phyloP scores from a whole-genome alignment of 1,140 invertebrate species.

The Neuroterus valhalla region DNA sequence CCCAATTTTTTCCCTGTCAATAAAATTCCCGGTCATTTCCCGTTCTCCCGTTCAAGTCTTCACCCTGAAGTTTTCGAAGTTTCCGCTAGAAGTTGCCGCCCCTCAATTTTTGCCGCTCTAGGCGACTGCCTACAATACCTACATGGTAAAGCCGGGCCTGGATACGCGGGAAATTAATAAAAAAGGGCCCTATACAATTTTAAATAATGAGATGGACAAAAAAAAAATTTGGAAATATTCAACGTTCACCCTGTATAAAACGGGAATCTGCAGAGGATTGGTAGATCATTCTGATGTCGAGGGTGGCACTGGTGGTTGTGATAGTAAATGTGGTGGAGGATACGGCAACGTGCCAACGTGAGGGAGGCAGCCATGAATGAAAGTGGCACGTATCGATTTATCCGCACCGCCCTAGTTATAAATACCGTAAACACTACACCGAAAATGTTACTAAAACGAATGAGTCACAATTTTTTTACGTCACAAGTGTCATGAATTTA shows the following conservation, averaged over 20 bases:
- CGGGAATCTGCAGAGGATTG: slow-evolving; percentile 28
- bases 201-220: neutral
- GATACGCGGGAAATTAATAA: too few species aligned
- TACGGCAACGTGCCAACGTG: slow-evolving; percentile 61
- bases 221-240: slow-evolving; percentile 9
- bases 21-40: too few species aligned
- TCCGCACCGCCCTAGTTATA: slow-evolving; percentile 67
- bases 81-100: too few species aligned
- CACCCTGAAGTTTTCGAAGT: too few species aligned
- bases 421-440: slow-evolving; percentile 50
- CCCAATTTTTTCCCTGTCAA: too few species aligned
- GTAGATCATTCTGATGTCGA: slow-evolving; percentile 50
- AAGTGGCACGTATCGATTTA: slow-evolving; percentile 70
- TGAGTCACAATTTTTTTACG: neutral
- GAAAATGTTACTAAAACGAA: slow-evolving; percentile 40
- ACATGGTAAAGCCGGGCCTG: too few species aligned
- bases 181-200: too few species aligned
- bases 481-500: neutral
- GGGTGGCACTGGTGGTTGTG: slow-evolving; percentile 44
- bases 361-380: slow-evolving; percentile 68
- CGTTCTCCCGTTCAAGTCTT: too few species aligned
- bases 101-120: too few species aligned
- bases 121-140: too few species aligned
- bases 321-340: slow-evolving; percentile 49
- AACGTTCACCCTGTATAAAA: neutral